phyloP scores from a whole-genome alignment of 64 coral and sea anemone species.

The Montipora efflorescens region DNA sequence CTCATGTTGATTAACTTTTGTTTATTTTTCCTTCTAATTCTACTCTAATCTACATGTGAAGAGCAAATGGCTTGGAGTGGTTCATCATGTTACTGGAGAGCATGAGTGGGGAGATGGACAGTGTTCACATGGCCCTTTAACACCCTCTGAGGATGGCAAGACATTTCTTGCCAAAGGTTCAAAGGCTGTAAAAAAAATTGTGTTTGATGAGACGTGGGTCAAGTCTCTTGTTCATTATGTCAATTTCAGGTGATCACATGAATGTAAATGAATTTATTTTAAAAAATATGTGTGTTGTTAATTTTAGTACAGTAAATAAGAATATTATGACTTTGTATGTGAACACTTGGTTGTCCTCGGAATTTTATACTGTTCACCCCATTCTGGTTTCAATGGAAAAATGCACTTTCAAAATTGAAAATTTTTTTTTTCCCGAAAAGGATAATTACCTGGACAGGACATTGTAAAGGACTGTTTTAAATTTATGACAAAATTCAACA shows the following conservation, averaged over 20 bases:
- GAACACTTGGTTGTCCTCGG: no score
- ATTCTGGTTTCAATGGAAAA: no score
- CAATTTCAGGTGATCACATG: slow-evolving; percentile 33
- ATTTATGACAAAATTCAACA: no score
- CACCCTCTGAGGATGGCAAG: slow-evolving; percentile 9
- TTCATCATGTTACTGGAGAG: slow-evolving; percentile 59
- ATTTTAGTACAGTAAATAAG: no score
- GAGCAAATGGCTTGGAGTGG: slow-evolving; percentile 55
- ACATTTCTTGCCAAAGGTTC: slow-evolving; percentile 35
- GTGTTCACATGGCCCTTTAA: neutral
- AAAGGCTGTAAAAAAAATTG: slow-evolving; percentile 42
- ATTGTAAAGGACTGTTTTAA: no score
- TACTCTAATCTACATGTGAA: neutral
- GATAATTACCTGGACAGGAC: no score
- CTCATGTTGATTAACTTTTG: no score
- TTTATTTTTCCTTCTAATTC: no score
- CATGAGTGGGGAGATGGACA: slow-evolving; percentile 23
- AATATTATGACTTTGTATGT: no score
- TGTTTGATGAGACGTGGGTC: slow-evolving; percentile 33
- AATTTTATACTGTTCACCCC: no score
- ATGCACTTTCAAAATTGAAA: no score
- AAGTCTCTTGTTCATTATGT: slow-evolving; percentile 33
- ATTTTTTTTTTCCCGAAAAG: no score
- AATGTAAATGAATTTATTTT: neutral
- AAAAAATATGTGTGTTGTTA: neutral